phyloP scores from a whole-genome alignment of 2,113 vertebrate species.

The Eupsittula cactorum region DNA sequence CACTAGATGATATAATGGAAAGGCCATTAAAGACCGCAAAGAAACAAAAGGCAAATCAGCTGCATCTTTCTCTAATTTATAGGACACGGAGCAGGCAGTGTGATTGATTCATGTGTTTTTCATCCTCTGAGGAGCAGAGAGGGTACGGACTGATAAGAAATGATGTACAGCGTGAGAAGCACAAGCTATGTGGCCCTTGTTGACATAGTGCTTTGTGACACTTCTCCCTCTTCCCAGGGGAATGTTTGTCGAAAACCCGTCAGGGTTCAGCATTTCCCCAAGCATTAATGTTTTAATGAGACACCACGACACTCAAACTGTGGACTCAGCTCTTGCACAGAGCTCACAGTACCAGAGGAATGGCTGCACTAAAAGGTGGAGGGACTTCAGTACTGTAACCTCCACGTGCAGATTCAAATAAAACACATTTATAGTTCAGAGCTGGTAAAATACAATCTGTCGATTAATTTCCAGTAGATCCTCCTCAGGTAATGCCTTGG shows the following conservation, averaged over 20 bases:
- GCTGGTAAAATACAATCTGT: background rate
- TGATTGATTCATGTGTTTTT: background rate
- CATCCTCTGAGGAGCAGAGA: background rate
- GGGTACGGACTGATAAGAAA: background rate
- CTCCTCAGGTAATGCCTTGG: background rate
- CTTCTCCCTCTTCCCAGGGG: slow-evolving; percentile 20
- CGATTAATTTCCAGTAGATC: background rate
- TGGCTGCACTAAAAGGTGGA: background rate
- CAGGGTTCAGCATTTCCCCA: slow-evolving; percentile 46
- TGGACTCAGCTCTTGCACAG: background rate
- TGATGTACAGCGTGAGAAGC: background rate
- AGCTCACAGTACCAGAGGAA: background rate
- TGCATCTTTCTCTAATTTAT: slow-evolving; percentile 53
- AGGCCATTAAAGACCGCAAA: slow-evolving; percentile 29
- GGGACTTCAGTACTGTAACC: background rate
- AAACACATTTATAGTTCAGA: background rate
- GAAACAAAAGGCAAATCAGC: slow-evolving; percentile 36
- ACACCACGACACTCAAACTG: background rate
- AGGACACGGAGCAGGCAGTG: background rate
- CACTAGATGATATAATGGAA: slow-evolving; percentile 22
- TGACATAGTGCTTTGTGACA: slow-evolving; percentile 37
- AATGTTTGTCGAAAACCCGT: slow-evolving; percentile 38
- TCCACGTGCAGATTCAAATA: background rate
- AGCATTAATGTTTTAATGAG: slow-evolving; percentile 22
- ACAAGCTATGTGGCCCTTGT: background rate